These are phyloP conservation scores for Myanophis thanlyinensis DNA, from an alignment of 2,113 vertebrate genomes.

Conservation along the genomic window DNA sequence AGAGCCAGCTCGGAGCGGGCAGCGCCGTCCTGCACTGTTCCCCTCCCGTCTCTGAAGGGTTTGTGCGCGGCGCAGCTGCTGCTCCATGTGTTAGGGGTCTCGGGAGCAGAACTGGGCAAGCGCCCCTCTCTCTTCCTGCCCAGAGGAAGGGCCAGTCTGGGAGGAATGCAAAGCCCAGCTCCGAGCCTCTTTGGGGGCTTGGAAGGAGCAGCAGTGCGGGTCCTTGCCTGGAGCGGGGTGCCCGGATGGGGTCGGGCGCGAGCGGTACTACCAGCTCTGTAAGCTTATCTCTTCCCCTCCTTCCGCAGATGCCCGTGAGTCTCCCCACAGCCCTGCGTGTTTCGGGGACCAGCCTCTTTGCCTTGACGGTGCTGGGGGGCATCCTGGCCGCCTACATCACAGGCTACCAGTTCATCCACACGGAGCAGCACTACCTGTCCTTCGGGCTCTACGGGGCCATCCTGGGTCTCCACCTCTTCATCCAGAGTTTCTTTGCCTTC, in stretches of 20 bases:
- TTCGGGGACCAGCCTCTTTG: constrained; percentile 90
- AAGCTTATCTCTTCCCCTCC: background rate
- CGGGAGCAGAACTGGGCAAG: background rate
- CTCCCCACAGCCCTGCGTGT: constrained; percentile 86
- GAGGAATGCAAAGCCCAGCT: background rate
- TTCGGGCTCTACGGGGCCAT: constrained; percentile 97
- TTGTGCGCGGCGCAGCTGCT: background rate
- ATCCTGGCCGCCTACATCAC: constrained; percentile 95
- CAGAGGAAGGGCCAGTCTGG: background rate
- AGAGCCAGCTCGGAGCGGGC: background rate
- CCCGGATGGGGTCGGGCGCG: background rate
- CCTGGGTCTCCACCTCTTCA: constrained; percentile 91
- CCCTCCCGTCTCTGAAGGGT: background rate
- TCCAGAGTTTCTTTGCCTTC: constrained; percentile 96
- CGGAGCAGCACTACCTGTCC: constrained; percentile 96
- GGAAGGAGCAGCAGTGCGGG: background rate
- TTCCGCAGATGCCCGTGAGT: constrained; percentile 86
- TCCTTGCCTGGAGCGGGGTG: background rate
- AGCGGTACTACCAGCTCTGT: background rate
- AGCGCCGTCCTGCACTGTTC: background rate
- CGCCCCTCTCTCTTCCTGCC: background rate
- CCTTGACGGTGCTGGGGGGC: constrained; percentile 89
- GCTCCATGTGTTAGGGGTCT: background rate
- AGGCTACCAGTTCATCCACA: constrained; percentile 98
- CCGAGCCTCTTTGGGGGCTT: background rate